Evolutionary conservation across 35 echinoderm and acorn worm genomes (phyloP), one percentile per base, ranked within the genome.

Genomic region (Lytechinus pictus): DNA sequence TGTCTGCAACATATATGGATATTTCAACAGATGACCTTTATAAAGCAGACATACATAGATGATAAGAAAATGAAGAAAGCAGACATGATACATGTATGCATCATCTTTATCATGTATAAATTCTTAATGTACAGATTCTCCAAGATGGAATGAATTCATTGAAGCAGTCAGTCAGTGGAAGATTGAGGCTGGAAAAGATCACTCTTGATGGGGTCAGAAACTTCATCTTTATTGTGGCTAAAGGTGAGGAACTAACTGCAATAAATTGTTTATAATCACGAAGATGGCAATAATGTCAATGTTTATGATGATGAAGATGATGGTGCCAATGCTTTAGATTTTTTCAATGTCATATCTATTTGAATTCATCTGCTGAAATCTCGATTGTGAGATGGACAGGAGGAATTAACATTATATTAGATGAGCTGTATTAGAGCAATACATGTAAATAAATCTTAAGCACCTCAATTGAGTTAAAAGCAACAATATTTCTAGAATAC

Each of bases 141-240:
- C 92, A 93, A 57, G 92, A 93, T 93, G 92, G 92, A 28, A 93
- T 93, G 92, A 54, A 54, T 53, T 13, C 27, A 10, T 54, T 93
- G 14, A 33, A 54, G 28, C 92, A 93, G 27, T 10, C 92, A 8
- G 92, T 93, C 4, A 29, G 19, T 10, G 92, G 92, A 16, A 54
- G 57, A 33, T 93, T 93, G 3, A 93, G 92, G 27, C 54, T 93
- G 12, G 92, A 93, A 24, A 93, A 93, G 53, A 57, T 93, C 13
- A 53, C 5, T 57, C 54, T 93, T 9, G 92, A 93, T 53, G 92
- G 92, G 4, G 53, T 93, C 54, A 33, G 92, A 55, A 93, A 93
- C 92, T 93, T 93, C 92, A 54, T 93, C 52, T 93, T 93, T 57
- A 93, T 93, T 54, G 92, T 93, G n/a, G 92, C 92, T 0, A 93